Base-by-base conservation (phyloP, 1,140 invertebrate species). In the Ips typographus region DNA sequence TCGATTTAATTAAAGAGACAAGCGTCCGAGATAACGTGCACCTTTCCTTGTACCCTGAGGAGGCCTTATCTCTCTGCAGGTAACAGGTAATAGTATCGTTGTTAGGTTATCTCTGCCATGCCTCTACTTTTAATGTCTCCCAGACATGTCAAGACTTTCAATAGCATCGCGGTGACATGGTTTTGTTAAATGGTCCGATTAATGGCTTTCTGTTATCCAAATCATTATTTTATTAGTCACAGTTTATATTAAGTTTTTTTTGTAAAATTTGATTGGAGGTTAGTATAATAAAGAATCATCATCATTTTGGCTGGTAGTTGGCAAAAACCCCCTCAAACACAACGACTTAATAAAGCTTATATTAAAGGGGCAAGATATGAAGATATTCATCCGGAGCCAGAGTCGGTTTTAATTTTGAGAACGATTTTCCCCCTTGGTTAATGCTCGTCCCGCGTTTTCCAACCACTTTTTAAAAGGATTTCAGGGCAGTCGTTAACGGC, bases 1-100 rank as follows among this genome's bases (percentile, higher is more conserved):
- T 64, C 41, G 51, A 58, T 70, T 70, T 70, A 70, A 70, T 70
- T 70, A 70, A 65, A 70, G 38, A 36, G 68, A 70, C 68, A 65
- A 65, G 43, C 22, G 22, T 22, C 36, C 8, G 44, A 58, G 68
- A 69, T 62, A 68, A 62, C n/a, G 22, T 51, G 41, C 39, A 57
- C 60, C 59, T 60, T 43, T 64, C 63, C 60, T 56, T 69, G 51
- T 69, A 59, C 57, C 40, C 4, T 41, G 7, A 42, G 39, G 43
- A 61, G 56, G 36, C 39, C 36, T 67, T 66, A 22, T 43, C 43
- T 52, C 36, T 40, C 52, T 60, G 61, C 57, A 68, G 58, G 65
- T 60, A 60, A 68, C 57, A 68, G 65, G 65, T 61, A 68, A 68
- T 68, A 68, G 43, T 58, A 68, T 51, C 56, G 39, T 66, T 22